Evolutionary conservation across 2,113 vertebrate species (phyloP).

Genomic region (Porphyrio hochstetteri): DNA sequence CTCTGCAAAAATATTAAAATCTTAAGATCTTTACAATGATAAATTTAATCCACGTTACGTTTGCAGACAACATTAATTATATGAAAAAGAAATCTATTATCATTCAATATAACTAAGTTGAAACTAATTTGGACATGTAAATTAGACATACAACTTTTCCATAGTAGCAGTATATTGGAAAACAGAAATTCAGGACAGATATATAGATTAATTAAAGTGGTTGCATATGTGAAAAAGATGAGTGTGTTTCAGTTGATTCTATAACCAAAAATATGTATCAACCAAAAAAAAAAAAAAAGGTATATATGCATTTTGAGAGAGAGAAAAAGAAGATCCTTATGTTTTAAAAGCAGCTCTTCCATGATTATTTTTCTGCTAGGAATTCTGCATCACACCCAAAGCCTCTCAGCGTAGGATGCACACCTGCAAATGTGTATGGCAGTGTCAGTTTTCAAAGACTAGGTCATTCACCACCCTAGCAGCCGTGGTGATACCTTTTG

Average conservation of each 20-base stretch:
- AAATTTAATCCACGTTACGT: conserved; percentile 80
- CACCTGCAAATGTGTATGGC: neutral
- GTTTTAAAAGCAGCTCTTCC: neutral
- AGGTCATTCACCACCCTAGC: neutral
- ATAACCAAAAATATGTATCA: neutral
- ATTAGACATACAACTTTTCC: conserved; percentile 76
- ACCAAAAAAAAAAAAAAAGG: neutral
- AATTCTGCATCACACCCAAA: neutral
- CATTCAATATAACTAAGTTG: conserved; percentile 82
- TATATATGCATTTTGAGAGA: neutral
- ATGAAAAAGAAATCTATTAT: conserved; percentile 84
- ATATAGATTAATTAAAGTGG: conserved; percentile 69
- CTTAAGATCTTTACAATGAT: conserved; percentile 85
- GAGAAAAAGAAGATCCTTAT: neutral
- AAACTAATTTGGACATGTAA: conserved; percentile 87
- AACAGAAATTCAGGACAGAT: conserved; percentile 41
- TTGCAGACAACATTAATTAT: conserved; percentile 87
- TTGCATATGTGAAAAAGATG: conserved; percentile 55
- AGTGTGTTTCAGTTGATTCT: conserved; percentile 35
- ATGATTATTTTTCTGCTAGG: neutral
- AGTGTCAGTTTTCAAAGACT: neutral
- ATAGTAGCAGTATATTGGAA: conserved; percentile 55
- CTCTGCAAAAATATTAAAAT: conserved; percentile 83
- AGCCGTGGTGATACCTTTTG: neutral
- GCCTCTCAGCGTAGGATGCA: neutral